Evolutionary conservation across 2,888 invertebrate genomes (phyloP), one percentile per base, ranked within the genome.

Genomic region (Halocaridina rubra): DNA sequence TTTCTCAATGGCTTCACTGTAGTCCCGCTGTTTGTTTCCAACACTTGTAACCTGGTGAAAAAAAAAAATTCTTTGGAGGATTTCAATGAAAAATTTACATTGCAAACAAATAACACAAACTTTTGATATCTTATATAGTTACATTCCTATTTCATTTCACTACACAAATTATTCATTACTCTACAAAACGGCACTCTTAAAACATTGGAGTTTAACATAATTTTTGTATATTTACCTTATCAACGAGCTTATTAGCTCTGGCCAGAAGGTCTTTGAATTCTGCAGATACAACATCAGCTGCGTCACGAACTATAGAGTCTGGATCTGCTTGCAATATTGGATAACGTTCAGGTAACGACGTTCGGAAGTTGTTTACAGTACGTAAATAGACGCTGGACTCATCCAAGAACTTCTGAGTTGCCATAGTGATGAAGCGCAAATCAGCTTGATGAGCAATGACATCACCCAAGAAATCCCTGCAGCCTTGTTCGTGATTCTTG

Each of bases 401-500:
- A 90, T 98, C 98, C 29, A 97, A 94, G 91, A 98, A 98, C 91
- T 97, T 98, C 92, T 98, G 97, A 0, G 97, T 97, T 0, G 97
- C 95, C 96, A 98, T 97, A 2, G 97, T 97, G 89, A 98, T 97
- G 91, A 98, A 98, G 84, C 98, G 93, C 33, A 98, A 92, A 91
- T 98, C 98, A 0, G 97, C 98, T 91, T 98, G 98, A 90, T 98
- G 98, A 0, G 97, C 96, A 90, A 98, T 97, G 2, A 98, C 97
- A 91, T 97, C 97, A 88, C 95, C 95, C 33, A 97, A 95, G 91
- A 97, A 96, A 89, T 96, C 97, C 46, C 96, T 93, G 4, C 96
- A 95, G n/a, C 94, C 94, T 89, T 97, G 96, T 64, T 88, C 89
- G 80, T 90, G 89, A 72, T 89, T 89, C 82, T 90, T 30, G 27